phyloP scores from a whole-genome alignment of 2,888 invertebrate genomes.

The Cynaeus angustus region DNA sequence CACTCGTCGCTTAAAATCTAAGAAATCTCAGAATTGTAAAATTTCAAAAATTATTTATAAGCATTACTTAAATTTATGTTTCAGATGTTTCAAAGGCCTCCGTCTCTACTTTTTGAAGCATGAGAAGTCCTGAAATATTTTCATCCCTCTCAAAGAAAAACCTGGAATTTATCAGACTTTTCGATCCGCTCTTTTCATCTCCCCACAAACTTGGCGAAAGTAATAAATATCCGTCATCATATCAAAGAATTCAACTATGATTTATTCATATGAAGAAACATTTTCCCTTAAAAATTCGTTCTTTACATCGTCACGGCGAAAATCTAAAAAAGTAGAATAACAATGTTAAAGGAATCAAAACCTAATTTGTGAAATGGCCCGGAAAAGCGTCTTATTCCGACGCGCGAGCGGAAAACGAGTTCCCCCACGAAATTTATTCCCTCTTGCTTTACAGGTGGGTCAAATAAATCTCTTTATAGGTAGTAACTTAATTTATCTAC shows the following conservation, averaged over 20 bases:
- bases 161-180: not conserved
- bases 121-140: too few species aligned
- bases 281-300: not conserved
- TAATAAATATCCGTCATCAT: slow-evolving; percentile 3
- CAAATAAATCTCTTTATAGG: too few species aligned
- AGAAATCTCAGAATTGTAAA: too few species aligned
- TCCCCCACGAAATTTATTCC: slow-evolving; percentile 1
- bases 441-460: not conserved
- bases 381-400: not conserved
- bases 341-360: slow-evolving; percentile 5
- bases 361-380: slow-evolving; percentile 1
- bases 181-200: not conserved
- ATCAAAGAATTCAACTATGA: not conserved
- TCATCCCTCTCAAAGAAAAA: not conserved
- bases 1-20: too few species aligned
- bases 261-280: not conserved
- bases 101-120: too few species aligned
- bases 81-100: too few species aligned
- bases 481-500: too few species aligned
- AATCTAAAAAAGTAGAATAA: not conserved
- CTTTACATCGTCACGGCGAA: not conserved
- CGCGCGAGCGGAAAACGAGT: not conserved
- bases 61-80: too few species aligned
- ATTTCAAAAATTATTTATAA: too few species aligned
- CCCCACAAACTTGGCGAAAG: not conserved